Percentiles rank a stretch among this genome's conserved stretches.
Conservation (phyloP, 2,888 invertebrate species). For the Microctonus hyperodae region DNA sequence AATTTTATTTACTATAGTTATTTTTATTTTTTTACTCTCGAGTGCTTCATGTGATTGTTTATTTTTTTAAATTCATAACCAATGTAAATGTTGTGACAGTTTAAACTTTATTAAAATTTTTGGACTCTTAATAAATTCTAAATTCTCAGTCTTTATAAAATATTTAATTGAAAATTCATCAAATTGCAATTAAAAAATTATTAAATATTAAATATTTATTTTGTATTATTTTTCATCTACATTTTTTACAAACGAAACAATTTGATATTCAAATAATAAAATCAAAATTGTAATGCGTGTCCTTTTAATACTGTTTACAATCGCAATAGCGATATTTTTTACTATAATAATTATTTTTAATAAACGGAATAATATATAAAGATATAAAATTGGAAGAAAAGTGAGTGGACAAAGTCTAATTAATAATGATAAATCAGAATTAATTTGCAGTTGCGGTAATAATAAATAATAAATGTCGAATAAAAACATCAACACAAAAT, state of each 20-base stretch:
- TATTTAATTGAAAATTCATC: neutral
- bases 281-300: conserved; percentile 11
- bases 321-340: neutral
- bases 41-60: neutral
- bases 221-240: neutral
- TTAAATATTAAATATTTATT: neutral
- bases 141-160: neutral
- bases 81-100: neutral
- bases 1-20: no score
- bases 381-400: neutral
- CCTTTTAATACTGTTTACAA: neutral
- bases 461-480: neutral
- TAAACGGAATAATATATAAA: neutral
- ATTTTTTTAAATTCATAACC: neutral
- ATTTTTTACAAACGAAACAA: no score
- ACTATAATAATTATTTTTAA: neutral
- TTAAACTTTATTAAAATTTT: neutral
- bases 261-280: neutral
- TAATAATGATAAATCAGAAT: neutral
- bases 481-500: neutral
- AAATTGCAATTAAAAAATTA: neutral
- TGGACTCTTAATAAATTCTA: neutral
- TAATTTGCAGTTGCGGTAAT: neutral
- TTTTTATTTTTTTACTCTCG: no score
- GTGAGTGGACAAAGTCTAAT: neutral